Percentiles rank a stretch among this genome's conserved stretches.
phyloP scores from a whole-genome alignment of 1,140 invertebrate genomes.

The Monochamus saltuarius region DNA sequence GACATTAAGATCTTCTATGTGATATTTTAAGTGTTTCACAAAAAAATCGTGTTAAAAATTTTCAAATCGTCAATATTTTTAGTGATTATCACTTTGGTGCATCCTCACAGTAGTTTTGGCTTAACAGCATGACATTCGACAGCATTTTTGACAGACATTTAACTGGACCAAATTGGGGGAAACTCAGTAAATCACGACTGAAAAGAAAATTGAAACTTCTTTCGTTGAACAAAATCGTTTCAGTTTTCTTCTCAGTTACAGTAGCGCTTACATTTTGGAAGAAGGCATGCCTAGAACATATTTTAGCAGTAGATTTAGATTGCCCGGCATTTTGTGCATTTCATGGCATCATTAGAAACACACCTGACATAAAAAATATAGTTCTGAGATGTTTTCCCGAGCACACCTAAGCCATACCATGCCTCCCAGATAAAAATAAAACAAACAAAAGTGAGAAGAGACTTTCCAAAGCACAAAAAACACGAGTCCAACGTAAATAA shows the following conservation, averaged over 20 bases:
- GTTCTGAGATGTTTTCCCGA: constrained; percentile 8
- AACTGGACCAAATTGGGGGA: constrained; percentile 4
- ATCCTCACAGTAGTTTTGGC: background rate
- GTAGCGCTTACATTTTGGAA: background rate
- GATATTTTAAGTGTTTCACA: too few relatives aligned
- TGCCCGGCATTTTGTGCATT: too few relatives aligned
- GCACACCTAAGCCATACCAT: constrained; percentile 1
- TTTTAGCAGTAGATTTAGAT: too few relatives aligned
- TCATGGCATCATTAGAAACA: background rate
- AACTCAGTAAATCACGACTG: background rate
- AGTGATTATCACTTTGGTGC: background rate
- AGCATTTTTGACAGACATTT: constrained; percentile 3
- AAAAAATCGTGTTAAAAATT: too few relatives aligned
- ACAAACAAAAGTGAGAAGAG: constrained; percentile 10
- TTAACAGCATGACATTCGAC: constrained; percentile 11
- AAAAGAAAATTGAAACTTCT: constrained; percentile 3
- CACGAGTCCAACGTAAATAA: background rate
- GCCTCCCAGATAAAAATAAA: background rate
- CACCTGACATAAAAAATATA: constrained; percentile 11
- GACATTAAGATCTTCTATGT: too few relatives aligned
- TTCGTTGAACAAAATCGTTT: background rate
- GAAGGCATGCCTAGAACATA: background rate
- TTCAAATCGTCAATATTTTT: background rate
- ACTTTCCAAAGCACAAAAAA: constrained; percentile 10
- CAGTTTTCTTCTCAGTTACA: background rate